Evolutionary conservation across 2,888 invertebrate genomes (phyloP).

Genomic region (Cepaea hortensis): DNA sequence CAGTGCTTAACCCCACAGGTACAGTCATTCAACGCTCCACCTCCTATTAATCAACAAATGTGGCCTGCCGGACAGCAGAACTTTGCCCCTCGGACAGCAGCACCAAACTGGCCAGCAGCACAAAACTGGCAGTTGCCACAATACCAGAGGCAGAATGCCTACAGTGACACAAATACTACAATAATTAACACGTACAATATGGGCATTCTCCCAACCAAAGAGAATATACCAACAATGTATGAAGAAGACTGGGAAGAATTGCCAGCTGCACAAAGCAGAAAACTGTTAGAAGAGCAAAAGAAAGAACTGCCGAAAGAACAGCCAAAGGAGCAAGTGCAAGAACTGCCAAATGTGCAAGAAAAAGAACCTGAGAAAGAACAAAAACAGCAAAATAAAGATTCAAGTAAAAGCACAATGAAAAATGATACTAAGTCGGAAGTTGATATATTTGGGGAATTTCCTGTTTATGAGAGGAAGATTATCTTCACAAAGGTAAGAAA

Average conservation of each 20-base stretch:
- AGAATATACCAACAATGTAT: too few species aligned
- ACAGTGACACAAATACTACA: not conserved
- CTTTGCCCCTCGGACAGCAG: too few species aligned
- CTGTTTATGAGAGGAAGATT: not conserved
- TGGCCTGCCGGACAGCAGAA: too few species aligned
- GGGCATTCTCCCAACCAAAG: too few species aligned
- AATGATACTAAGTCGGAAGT: not conserved
- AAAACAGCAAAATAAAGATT: not conserved
- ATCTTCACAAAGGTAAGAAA: slow-evolving; percentile 23
- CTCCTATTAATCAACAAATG: too few species aligned
- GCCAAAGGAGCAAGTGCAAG: not conserved
- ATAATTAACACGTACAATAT: not conserved
- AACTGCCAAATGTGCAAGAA: too few species aligned
- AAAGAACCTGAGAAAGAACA: slow-evolving; percentile 26
- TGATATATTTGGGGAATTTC: not conserved
- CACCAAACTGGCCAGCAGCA: not conserved
- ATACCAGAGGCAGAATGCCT: not conserved
- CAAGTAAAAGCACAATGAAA: not conserved
- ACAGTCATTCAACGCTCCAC: too few species aligned
- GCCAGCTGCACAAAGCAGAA: not conserved
- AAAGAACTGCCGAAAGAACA: not conserved
- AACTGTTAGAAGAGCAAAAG: not conserved
- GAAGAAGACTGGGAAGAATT: too few species aligned
- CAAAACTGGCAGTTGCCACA: not conserved
- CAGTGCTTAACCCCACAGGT: too few species aligned